phyloP scores from a whole-genome alignment of 2,888 invertebrate genomes.

The Leucania comma region DNA sequence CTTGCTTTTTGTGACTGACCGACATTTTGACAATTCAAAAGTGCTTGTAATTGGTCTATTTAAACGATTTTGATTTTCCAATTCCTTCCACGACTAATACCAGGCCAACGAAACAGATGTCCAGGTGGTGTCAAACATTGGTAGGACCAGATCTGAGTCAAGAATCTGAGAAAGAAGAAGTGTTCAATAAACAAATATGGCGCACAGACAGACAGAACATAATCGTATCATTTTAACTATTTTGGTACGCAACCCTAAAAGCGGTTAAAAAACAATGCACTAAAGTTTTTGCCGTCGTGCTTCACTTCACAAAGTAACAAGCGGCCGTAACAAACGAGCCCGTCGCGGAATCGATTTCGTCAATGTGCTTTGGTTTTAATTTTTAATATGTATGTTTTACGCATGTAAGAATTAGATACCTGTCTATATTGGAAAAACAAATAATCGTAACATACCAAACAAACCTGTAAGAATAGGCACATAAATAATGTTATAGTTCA shows the following conservation, averaged over 20 bases:
- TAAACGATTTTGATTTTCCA: no score
- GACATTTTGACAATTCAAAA: no score
- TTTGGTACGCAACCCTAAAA: slow-evolving; percentile 46
- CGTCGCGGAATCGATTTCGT: slow-evolving; percentile 71
- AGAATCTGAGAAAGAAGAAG: no score
- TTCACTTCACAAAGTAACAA: slow-evolving; percentile 84
- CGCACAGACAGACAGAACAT: background rate
- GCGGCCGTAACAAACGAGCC: slow-evolving; percentile 81
- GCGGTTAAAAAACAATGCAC: slow-evolving; percentile 78
- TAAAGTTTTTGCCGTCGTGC: slow-evolving; percentile 77
- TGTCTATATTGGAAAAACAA: background rate
- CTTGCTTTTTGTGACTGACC: no score
- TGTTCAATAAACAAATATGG: background rate
- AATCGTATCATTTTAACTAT: background rate
- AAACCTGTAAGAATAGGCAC: slow-evolving; percentile 8
- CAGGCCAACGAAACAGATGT: no score
- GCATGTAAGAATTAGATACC: slow-evolving; percentile 1
- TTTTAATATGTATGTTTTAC: slow-evolving; percentile 36
- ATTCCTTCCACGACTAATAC: no score
- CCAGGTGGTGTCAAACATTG: no score
- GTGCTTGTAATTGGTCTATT: no score
- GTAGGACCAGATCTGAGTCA: no score
- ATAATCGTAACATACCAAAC: background rate
- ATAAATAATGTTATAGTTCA: slow-evolving; percentile 61
- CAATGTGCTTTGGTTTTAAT: slow-evolving; percentile 40